A percentile compares a stretch with the other conserved stretches of the same genome.
These are phyloP conservation scores for Onychostoma macrolepis DNA, from an alignment of 2,113 vertebrate species.

Conservation along the genomic window DNA sequence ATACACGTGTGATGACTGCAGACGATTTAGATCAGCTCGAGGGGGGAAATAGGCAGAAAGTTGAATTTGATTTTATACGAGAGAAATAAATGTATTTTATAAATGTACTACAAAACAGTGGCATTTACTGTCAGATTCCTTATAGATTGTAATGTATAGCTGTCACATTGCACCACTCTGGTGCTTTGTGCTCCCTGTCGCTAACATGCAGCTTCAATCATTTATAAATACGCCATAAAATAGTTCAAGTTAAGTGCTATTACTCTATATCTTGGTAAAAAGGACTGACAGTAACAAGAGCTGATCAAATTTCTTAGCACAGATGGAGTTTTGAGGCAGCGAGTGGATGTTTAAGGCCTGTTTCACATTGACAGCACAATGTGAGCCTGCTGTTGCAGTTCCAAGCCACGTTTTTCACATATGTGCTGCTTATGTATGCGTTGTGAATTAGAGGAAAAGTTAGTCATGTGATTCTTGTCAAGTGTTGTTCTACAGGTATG, in stretches of 20 bases:
- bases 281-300: conserved; percentile 17
- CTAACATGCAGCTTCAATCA: conserved; percentile 19
- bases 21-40: neutral
- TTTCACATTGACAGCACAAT: neutral
- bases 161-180: neutral
- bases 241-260: conserved; percentile 20
- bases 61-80: conserved; percentile 1
- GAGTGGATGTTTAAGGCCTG: neutral
- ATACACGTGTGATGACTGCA: conserved; percentile 21
- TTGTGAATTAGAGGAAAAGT: conserved; percentile 47
- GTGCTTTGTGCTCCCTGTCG: conserved; percentile 8
- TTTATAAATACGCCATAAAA: conserved; percentile 19
- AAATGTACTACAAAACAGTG: conserved; percentile 8
- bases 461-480: conserved; percentile 20
- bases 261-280: conserved; percentile 21
- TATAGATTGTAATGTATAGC: conserved; percentile 8
- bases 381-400: conserved; percentile 20
- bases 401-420: conserved; percentile 27
- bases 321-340: neutral
- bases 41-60: conserved; percentile 15
- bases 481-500: conserved; percentile 38
- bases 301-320: conserved; percentile 5
- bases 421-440: neutral
- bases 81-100: conserved; percentile 25
- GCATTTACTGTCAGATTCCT: conserved; percentile 9